phyloP scores from a whole-genome alignment of 1,140 invertebrate species.

The Drosophila suzukii region DNA sequence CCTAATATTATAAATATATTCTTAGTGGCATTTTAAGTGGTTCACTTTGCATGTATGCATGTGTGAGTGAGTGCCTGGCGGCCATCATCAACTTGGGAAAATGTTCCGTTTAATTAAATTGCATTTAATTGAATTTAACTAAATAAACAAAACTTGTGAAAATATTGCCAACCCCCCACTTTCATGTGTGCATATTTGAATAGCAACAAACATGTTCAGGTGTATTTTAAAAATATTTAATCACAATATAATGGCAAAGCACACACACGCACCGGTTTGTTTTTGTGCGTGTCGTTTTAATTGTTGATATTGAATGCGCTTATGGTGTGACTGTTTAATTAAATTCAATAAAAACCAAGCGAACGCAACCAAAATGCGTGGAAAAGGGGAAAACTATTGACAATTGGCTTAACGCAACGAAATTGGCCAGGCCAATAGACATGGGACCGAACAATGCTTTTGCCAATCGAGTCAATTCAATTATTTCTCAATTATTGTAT shows the following conservation, averaged over 20 bases:
- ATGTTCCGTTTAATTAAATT: constrained; percentile 68
- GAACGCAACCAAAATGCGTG: constrained; percentile 1
- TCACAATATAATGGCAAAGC: constrained; percentile 56
- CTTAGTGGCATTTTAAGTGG: constrained; percentile 6
- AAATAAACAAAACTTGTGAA: constrained; percentile 58
- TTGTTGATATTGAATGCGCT: constrained; percentile 66
- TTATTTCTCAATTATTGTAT: constrained; percentile 49
- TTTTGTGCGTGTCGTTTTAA: constrained; percentile 63
- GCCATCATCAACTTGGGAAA: constrained; percentile 23
- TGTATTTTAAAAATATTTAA: constrained; percentile 49
- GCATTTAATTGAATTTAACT: constrained; percentile 73
- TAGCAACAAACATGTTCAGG: constrained; percentile 17
- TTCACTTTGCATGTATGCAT: constrained; percentile 16
- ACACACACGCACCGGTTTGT: constrained; percentile 17
- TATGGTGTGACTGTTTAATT: constrained; percentile 71
- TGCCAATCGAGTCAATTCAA: constrained; percentile 34
- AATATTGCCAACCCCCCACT: constrained; percentile 43
- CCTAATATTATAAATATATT: background rate
- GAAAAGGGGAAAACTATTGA: constrained; percentile 19
- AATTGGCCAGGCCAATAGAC: constrained; percentile 37
- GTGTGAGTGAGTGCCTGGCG: constrained; percentile 26
- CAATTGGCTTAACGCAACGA: constrained; percentile 38
- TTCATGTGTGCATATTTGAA: constrained; percentile 31
- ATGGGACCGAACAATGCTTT: constrained; percentile 27
- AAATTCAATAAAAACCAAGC: constrained; percentile 62